Evolutionary conservation across 2,113 vertebrate species (phyloP), one percentile per base, ranked within the genome.

Genomic region (Nematolebias whitei): DNA sequence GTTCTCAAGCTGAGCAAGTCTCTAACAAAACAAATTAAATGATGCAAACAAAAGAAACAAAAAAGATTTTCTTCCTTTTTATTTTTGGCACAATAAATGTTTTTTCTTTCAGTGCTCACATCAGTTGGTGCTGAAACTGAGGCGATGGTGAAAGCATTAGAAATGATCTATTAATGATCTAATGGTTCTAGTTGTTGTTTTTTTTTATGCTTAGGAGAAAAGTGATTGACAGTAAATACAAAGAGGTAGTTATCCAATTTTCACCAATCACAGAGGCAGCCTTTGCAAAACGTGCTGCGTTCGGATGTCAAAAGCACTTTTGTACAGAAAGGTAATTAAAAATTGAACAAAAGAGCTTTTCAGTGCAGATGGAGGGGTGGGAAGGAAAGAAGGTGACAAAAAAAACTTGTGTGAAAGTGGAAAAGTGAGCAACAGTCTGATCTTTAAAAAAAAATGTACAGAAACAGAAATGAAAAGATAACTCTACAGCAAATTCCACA

Each of bases 291-390:
- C 51, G 53, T 56, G 67, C 77, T 43, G 68, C 50, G 61, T 69
- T 87, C 79, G 73, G 69, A 84, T 84, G 79, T 90, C 82, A 89
- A 85, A 85, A 84, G 86, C 80, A 68, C 79, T 83, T 85, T 86
- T 74, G 80, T 72, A 78, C 62, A 76, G 79, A 81, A 71, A 81
- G 82, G 82, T 85, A 86, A 91, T 91, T 91, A 90, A 90, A 89
- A 84, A 83, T 84, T 67, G 66, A 90, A 89, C 84, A 91, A 90
- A 92, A 89, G 82, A 75, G 66, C 82, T 82, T 89, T 82, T 81
- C 80, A 79, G 75, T 35, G 7, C 68, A 80, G 83, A 79, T 68
- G 78, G 74, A 84, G 63, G 62, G 65, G 54, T 57, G 69, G 79
- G 68, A 74, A 63, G 54, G 49, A 65, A 64, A 57, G 18, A 7